Conservation (phyloP, 2,113 vertebrate genomes). For the Rhea americana region DNA sequence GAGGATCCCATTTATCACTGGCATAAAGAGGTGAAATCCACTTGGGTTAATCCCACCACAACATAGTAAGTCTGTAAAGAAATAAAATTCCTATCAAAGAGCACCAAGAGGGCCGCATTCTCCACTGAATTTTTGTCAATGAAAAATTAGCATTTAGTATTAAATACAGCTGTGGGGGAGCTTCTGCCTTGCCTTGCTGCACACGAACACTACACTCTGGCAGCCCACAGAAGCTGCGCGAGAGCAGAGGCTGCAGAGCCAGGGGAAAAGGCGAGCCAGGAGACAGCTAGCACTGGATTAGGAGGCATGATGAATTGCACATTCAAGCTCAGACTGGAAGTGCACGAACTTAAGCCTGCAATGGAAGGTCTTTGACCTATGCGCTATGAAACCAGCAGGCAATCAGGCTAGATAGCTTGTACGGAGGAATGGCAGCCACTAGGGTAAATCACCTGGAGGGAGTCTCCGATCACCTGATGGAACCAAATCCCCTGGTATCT, state of each 20-base stretch:
- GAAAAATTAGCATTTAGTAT: background rate
- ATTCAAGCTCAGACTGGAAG: background rate
- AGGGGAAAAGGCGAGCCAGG: background rate
- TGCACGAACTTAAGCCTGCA: background rate
- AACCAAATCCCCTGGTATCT: background rate
- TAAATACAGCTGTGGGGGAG: background rate
- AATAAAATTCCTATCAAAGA: background rate
- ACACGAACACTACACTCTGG: background rate
- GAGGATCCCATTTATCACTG: background rate
- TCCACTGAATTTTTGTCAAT: background rate
- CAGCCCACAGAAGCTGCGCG: background rate
- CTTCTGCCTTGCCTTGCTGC: background rate
- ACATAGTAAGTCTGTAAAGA: background rate
- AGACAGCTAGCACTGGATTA: background rate
- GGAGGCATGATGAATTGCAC: background rate
- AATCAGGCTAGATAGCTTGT: background rate
- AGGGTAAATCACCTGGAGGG: background rate
- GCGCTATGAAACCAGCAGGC: background rate
- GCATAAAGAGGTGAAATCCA: background rate
- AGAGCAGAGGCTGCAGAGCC: accelerated
- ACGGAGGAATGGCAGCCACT: background rate
- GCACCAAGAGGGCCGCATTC: background rate
- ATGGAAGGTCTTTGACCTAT: background rate
- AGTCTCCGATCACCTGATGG: background rate
- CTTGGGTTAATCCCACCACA: background rate